phyloP scores from a whole-genome alignment of 2,113 vertebrate species.

The Phaethon lepturus region DNA sequence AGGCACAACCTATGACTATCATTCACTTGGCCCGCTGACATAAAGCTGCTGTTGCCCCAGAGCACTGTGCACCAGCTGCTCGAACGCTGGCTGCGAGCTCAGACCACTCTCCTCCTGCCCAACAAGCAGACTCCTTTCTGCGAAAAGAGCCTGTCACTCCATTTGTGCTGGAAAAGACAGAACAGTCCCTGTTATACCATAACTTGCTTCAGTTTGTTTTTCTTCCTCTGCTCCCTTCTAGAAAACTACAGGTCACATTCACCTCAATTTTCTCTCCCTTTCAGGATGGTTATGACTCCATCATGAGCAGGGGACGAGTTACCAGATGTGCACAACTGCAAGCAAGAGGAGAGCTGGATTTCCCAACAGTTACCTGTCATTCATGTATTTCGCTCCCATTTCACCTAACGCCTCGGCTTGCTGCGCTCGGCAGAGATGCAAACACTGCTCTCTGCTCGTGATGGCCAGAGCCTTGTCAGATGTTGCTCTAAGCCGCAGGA shows the following conservation, averaged over 20 bases:
- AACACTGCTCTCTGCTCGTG: neutral
- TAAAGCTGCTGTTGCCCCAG: neutral
- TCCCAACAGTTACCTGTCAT: neutral
- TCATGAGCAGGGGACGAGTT: neutral
- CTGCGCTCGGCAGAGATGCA: neutral
- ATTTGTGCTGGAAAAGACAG: neutral
- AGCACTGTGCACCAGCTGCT: neutral
- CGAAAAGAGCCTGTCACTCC: neutral
- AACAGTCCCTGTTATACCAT: neutral
- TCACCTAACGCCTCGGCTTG: neutral
- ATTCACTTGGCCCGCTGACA: neutral
- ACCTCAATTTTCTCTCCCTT: neutral
- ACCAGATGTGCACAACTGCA: accelerated
- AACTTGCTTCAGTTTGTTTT: neutral
- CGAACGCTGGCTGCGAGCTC: neutral
- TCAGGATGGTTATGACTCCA: neutral
- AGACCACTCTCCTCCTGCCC: neutral
- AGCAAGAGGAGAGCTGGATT: neutral
- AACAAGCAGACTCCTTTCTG: neutral
- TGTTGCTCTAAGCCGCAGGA: neutral
- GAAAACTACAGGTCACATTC: neutral
- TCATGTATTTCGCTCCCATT: neutral
- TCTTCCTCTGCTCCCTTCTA: neutral
- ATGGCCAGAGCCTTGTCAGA: neutral
- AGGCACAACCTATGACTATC: neutral